These are phyloP conservation scores for Trematomus loennbergii DNA, from an alignment of 2,113 vertebrate genomes.

Conservation along the genomic window DNA sequence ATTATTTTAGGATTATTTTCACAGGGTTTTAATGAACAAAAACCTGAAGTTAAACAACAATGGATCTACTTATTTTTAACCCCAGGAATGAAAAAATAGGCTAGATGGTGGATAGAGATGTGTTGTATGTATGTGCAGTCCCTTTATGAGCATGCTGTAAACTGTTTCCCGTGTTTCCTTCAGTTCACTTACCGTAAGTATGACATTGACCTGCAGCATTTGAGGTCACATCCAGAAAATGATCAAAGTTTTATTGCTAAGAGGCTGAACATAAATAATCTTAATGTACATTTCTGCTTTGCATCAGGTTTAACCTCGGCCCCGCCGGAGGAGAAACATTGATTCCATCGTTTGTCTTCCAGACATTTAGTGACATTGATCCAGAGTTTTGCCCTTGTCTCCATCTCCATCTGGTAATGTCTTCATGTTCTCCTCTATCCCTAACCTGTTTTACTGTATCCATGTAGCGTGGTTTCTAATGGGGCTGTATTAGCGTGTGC, in stretches of 20 bases:
- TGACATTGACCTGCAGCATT: slow-evolving; percentile 54
- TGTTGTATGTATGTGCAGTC: neutral
- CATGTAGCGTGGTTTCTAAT: slow-evolving; percentile 49
- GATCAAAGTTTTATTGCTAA: slow-evolving; percentile 22
- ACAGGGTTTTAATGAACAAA: neutral
- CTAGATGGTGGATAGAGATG: neutral
- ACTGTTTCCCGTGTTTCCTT: neutral
- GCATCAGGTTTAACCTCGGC: slow-evolving; percentile 42
- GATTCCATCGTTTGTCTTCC: slow-evolving; percentile 55
- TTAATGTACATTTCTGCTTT: slow-evolving; percentile 38
- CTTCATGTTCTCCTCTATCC: slow-evolving; percentile 37
- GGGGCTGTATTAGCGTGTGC: slow-evolving; percentile 35
- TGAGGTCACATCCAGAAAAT: slow-evolving; percentile 35
- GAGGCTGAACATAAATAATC: slow-evolving; percentile 53
- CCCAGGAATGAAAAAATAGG: neutral
- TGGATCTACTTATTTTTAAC: neutral
- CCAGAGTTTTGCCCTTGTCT: slow-evolving; percentile 51
- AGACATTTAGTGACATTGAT: slow-evolving; percentile 66
- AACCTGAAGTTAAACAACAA: neutral
- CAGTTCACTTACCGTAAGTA: slow-evolving; percentile 2
- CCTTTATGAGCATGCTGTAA: neutral
- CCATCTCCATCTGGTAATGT: slow-evolving; percentile 29
- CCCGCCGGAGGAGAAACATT: slow-evolving; percentile 29
- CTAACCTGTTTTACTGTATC: slow-evolving; percentile 33
- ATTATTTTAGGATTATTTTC: neutral